These are phyloP conservation scores for Herpetotheres cachinnans DNA, from an alignment of 2,113 vertebrate genomes.

Conservation along the genomic window DNA sequence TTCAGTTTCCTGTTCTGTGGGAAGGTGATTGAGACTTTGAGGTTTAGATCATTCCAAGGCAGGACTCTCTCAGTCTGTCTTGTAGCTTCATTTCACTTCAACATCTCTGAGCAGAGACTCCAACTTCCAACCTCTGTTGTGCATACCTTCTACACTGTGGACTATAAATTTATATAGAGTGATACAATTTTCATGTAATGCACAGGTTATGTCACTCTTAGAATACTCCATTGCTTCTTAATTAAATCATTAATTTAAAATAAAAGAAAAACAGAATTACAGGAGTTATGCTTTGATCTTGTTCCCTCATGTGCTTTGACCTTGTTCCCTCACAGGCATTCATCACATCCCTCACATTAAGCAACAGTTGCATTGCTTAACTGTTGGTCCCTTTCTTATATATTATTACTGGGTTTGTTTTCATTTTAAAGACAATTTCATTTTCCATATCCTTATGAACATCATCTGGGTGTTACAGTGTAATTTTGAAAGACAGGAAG, in stretches of 20 bases:
- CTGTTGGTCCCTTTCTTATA: not conserved
- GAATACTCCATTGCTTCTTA: not conserved
- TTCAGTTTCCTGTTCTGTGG: not conserved
- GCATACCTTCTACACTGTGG: not conserved
- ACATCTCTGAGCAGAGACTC: not conserved
- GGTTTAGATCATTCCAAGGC: not conserved
- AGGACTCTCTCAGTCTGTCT: not conserved
- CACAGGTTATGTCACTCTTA: not conserved
- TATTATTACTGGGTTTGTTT: not conserved
- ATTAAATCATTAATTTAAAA: not conserved
- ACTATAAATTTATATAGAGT: not conserved
- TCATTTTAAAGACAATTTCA: not conserved
- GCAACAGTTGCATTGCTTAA: not conserved
- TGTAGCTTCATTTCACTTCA: not conserved
- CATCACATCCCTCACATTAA: too few relatives aligned
- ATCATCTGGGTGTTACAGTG: not conserved
- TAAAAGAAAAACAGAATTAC: not conserved
- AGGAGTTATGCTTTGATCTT: not conserved
- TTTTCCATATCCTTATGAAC: not conserved
- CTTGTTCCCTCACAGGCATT: too few relatives aligned
- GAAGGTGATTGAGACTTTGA: not conserved
- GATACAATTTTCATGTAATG: not conserved
- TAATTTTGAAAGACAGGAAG: not conserved
- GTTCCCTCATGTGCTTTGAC: not conserved
- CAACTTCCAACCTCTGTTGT: not conserved